Evolutionary conservation across 2,797 vertebrate species (phyloP).

Genomic region (Sternarchorhynchus goeldii): DNA sequence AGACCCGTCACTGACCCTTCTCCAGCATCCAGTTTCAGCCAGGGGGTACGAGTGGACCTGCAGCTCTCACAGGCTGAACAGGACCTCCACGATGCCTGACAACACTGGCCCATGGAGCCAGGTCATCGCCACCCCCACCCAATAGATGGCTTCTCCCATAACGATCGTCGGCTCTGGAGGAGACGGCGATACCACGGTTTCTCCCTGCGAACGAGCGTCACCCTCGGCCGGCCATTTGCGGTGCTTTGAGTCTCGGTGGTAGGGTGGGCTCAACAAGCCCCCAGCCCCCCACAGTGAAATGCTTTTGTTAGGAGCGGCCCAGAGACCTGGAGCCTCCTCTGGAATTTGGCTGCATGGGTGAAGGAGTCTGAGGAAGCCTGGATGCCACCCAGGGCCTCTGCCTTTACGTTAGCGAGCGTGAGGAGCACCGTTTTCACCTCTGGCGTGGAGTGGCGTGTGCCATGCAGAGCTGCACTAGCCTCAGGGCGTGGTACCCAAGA

Average conservation of each 20-base stretch:
- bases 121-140: not conserved
- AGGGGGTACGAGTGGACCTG: conserved; percentile 26
- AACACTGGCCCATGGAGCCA: conserved; percentile 5
- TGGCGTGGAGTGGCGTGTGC: conserved; percentile 67
- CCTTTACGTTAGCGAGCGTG: conserved; percentile 55
- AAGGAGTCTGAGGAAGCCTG: conserved; percentile 62
- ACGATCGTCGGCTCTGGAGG: not conserved
- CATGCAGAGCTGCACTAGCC: conserved; percentile 45
- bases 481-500: conserved; percentile 59
- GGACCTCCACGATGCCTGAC: conserved; percentile 34
- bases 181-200: not conserved
- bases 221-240: not conserved
- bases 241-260: not conserved
- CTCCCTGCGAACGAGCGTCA: not conserved
- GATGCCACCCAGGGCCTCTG: conserved; percentile 40
- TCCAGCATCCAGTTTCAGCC: conserved; percentile 12
- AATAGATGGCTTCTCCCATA: conserved; percentile 11
- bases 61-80: conserved; percentile 32
- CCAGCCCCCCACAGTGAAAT: conserved; percentile 62
- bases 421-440: conserved; percentile 67
- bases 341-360: conserved; percentile 55
- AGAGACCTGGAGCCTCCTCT: conserved; percentile 66
- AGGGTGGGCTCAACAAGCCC: conserved; percentile 52
- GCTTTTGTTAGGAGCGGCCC: conserved; percentile 61
- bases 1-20: conserved; percentile 33